A percentile compares a stretch with the other conserved stretches of the same genome.
phyloP scores from a whole-genome alignment of 2,888 invertebrate species.

The Dryomyza anilis region DNA sequence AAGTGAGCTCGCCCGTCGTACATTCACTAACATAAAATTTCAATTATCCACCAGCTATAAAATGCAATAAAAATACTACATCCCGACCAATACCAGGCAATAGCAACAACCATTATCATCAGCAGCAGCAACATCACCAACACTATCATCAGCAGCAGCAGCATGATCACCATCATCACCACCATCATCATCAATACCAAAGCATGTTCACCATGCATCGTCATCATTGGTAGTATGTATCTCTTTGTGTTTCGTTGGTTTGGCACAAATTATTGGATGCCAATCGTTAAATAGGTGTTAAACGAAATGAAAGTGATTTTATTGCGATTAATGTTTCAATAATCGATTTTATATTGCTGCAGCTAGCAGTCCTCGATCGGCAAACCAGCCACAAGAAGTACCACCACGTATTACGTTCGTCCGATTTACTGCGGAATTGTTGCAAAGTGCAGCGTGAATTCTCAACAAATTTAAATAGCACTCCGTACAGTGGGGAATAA shows the following conservation, averaged over 20 bases:
- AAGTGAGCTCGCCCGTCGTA: slow-evolving; percentile 15
- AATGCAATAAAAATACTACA: slow-evolving; percentile 23
- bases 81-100: slow-evolving; percentile 31
- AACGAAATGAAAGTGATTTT: slow-evolving; percentile 48
- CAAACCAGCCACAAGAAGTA: slow-evolving; percentile 25
- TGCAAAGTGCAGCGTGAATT: slow-evolving; percentile 16
- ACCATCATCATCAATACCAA: no score
- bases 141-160: neutral
- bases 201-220: no score
- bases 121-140: slow-evolving; percentile 28
- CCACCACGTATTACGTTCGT: slow-evolving; percentile 9
- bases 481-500: neutral
- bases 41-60: slow-evolving; percentile 50
- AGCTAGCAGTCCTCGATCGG: slow-evolving; percentile 8
- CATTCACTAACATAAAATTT: slow-evolving; percentile 49
- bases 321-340: slow-evolving; percentile 57
- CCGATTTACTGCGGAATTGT: neutral
- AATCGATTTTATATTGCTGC: slow-evolving; percentile 47
- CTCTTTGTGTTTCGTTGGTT: neutral
- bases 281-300: slow-evolving; percentile 48
- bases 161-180: no score
- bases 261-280: slow-evolving; percentile 12
- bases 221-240: no score
- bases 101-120: slow-evolving; percentile 16
- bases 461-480: slow-evolving; percentile 16